phyloP scores from a whole-genome alignment of 2,888 invertebrate genomes.

The Tenthredo amoena region DNA sequence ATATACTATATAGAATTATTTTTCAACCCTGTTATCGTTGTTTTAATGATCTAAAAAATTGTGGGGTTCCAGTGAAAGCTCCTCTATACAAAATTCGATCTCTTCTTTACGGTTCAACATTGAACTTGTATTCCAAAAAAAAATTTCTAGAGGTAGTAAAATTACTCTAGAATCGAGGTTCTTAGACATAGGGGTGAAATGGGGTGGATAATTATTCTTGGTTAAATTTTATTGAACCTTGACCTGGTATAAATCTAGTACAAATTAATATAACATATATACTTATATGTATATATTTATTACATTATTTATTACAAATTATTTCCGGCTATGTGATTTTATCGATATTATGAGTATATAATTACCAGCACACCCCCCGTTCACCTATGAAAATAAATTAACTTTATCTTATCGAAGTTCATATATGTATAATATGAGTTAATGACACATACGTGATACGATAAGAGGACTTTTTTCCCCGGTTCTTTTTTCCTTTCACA shows the following conservation, averaged over 20 bases:
- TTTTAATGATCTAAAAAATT: background rate
- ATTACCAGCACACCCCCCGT: background rate
- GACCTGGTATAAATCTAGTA: too few relatives aligned
- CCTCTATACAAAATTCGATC: too few relatives aligned
- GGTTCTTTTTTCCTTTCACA: background rate
- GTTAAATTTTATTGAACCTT: background rate
- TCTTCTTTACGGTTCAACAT: too few relatives aligned
- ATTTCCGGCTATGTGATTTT: background rate
- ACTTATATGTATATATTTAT: background rate
- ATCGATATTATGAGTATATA: background rate
- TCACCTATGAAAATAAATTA: background rate
- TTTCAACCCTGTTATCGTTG: background rate
- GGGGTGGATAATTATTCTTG: background rate
- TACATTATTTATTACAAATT: background rate
- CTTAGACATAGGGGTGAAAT: too few relatives aligned
- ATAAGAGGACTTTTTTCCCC: background rate
- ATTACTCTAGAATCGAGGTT: too few relatives aligned
- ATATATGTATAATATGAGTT: background rate
- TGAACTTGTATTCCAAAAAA: too few relatives aligned
- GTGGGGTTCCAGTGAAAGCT: background rate
- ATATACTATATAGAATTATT: background rate
- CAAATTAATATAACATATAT: background rate
- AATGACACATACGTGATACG: conserved; percentile 3
- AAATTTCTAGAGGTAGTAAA: too few relatives aligned
- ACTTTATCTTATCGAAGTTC: conserved; percentile 5